phyloP scores from a whole-genome alignment of 2,888 invertebrate species.

The Phyto melanocephala region DNA sequence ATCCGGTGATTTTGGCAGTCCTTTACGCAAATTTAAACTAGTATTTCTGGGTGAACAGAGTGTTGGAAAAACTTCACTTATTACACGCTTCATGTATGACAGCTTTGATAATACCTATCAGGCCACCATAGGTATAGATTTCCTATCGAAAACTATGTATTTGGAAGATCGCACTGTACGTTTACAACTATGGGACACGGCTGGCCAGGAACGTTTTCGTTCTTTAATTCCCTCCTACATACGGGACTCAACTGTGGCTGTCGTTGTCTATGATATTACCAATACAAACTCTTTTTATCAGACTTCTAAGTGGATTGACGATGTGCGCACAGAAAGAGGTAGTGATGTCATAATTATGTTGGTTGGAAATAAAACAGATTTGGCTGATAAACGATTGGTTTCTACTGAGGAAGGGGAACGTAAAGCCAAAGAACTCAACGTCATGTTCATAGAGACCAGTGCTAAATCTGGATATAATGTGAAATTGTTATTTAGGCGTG shows the following conservation, averaged over 20 bases:
- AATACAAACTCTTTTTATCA: slow-evolving; percentile 99
- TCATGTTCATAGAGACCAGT: slow-evolving; percentile 99
- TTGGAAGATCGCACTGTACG: slow-evolving; percentile 98
- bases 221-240: slow-evolving; percentile 99
- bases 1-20: slow-evolving; percentile 98
- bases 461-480: slow-evolving; percentile 99
- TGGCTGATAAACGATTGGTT: slow-evolving; percentile 98
- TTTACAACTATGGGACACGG: slow-evolving; percentile 98
- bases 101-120: slow-evolving; percentile 99
- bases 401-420: slow-evolving; percentile 98
- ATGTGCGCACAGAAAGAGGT: slow-evolving; percentile 98
- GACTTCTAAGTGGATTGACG: slow-evolving; percentile 99
- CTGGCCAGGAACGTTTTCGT: slow-evolving; percentile 96
- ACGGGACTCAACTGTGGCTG: slow-evolving; percentile 98
- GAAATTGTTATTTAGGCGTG: slow-evolving; percentile 98
- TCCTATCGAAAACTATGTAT: slow-evolving; percentile 99
- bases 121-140: slow-evolving; percentile 99
- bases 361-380: slow-evolving; percentile 99
- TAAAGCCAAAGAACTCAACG: slow-evolving; percentile 99
- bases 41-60: slow-evolving; percentile 99
- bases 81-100: slow-evolving; percentile 99
- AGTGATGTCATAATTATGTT: slow-evolving; percentile 99
- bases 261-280: slow-evolving; percentile 99
- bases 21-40: slow-evolving; percentile 98
- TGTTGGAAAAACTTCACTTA: slow-evolving; percentile 98